Conservation (phyloP, 2,888 invertebrate species). For the Microplitis deprimator region DNA sequence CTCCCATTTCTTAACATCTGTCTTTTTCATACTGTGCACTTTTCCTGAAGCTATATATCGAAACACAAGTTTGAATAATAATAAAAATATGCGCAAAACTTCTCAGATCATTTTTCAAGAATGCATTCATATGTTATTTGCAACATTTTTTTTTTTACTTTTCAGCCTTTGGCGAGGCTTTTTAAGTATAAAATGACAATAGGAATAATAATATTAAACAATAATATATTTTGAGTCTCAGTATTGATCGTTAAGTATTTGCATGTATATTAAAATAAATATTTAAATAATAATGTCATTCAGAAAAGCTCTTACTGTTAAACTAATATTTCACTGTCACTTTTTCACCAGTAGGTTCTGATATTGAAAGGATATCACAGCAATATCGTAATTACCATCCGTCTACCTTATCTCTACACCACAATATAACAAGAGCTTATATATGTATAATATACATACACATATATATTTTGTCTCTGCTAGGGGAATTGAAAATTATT, state of each 20-base stretch:
- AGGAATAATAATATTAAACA: neutral
- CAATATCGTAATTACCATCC: neutral
- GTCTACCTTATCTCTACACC: neutral
- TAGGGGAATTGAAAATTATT: neutral
- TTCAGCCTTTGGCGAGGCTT: neutral
- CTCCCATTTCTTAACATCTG: neutral
- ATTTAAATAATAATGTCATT: neutral
- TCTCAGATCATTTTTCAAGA: neutral
- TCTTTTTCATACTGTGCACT: neutral
- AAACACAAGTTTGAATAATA: neutral
- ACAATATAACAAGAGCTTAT: neutral
- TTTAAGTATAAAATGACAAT: neutral
- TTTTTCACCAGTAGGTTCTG: neutral
- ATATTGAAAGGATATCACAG: neutral
- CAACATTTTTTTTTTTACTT: neutral
- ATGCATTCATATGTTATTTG: neutral
- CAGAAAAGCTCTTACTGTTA: neutral
- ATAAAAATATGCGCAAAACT: neutral
- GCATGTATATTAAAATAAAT: slow-evolving; percentile 1
- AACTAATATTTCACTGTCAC: neutral
- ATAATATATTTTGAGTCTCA: neutral
- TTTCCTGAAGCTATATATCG: neutral
- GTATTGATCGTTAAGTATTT: neutral
- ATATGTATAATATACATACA: too few species aligned
- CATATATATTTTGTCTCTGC: neutral